Evolutionary conservation across 2,888 invertebrate genomes (phyloP).

Genomic region (Ormyrus thymus): DNA sequence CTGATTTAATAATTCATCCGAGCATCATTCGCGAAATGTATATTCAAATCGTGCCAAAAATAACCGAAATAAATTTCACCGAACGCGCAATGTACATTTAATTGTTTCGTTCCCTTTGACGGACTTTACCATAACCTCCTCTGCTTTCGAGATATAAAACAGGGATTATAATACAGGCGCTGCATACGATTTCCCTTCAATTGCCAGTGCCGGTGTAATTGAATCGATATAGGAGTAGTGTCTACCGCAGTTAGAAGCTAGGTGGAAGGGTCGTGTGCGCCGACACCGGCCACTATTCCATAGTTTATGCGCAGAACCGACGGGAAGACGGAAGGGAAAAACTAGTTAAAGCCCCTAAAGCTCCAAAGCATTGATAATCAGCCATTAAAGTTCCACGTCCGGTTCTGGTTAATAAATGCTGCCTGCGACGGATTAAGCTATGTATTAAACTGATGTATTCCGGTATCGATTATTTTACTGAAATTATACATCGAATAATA

Average conservation of each 20-base stretch:
- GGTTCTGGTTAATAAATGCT: too few relatives aligned
- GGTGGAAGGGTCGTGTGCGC: slow-evolving; percentile 9
- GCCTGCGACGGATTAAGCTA: not conserved
- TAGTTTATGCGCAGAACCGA: slow-evolving; percentile 29
- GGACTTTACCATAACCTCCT: not conserved
- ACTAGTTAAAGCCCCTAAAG: slow-evolving; percentile 40
- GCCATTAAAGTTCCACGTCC: too few relatives aligned
- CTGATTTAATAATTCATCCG: too few relatives aligned
- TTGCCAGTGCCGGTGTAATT: slow-evolving; percentile 23
- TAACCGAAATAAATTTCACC: too few relatives aligned
- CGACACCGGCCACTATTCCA: slow-evolving; percentile 11
- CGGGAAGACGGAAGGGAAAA: slow-evolving; percentile 39
- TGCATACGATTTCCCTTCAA: slow-evolving; percentile 31
- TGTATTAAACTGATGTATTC: not conserved
- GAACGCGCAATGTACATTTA: too few relatives aligned
- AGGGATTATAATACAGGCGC: not conserved
- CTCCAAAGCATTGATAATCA: slow-evolving; percentile 20
- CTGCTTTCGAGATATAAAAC: slow-evolving; percentile 7
- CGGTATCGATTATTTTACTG: not conserved
- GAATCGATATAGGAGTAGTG: slow-evolving; percentile 36
- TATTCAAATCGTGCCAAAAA: too few relatives aligned
- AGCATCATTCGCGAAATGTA: too few relatives aligned
- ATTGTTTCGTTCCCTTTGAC: too few relatives aligned
- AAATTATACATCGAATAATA: slow-evolving; percentile 10
- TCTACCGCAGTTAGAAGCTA: slow-evolving; percentile 17